These are phyloP conservation scores for Prinia subflava DNA, from an alignment of 2,113 vertebrate genomes.

Conservation along the genomic window DNA sequence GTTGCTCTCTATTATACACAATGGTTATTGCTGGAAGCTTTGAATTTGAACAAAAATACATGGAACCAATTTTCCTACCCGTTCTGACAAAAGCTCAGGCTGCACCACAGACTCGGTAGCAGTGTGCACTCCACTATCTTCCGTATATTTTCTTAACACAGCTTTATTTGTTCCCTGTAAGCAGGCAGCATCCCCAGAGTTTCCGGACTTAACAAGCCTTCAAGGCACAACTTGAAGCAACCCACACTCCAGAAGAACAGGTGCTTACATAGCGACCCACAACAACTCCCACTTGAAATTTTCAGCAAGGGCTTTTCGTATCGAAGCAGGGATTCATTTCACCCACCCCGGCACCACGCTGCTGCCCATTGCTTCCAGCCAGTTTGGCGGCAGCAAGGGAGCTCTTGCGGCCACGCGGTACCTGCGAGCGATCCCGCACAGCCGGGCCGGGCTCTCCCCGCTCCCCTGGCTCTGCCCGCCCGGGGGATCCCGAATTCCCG, in stretches of 20 bases:
- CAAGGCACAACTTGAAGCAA: background rate
- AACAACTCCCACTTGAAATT: background rate
- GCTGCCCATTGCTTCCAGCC: rapidly evolving
- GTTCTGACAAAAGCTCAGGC: background rate
- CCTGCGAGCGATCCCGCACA: rapidly evolving
- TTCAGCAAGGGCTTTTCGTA: background rate
- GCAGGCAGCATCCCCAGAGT: background rate
- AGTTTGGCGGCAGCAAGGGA: too few species aligned
- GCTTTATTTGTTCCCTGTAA: background rate
- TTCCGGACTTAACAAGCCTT: background rate
- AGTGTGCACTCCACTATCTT: rapidly evolving
- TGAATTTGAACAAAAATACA: background rate
- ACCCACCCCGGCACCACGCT: background rate
- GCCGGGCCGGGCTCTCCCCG: background rate
- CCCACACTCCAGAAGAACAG: background rate
- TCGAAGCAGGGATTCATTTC: background rate
- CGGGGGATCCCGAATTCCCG: rapidly evolving
- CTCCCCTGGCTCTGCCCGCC: background rate
- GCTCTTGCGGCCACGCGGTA: background rate
- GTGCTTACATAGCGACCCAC: background rate
- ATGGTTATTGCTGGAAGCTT: background rate
- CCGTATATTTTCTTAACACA: rapidly evolving
- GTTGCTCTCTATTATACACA: background rate
- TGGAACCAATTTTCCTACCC: rapidly evolving
- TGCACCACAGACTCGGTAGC: background rate